phyloP scores from a whole-genome alignment of 1,140 invertebrate genomes.

The Luehdorfia chinensis region DNA sequence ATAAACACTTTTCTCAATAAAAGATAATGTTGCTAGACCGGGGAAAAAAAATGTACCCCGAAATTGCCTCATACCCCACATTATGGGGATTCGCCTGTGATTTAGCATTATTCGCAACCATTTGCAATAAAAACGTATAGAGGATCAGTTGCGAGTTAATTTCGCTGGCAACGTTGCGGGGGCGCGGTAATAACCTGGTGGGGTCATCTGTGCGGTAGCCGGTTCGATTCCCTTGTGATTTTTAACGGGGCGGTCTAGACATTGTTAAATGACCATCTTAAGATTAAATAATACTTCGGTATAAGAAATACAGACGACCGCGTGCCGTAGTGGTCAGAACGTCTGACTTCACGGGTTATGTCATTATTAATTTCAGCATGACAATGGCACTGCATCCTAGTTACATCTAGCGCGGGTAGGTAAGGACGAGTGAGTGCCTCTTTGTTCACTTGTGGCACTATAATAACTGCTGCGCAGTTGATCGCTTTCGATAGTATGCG shows the following conservation, averaged over 20 bases:
- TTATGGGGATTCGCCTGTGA: slow-evolving; percentile 44
- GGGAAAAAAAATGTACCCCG: slow-evolving; percentile 28
- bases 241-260: background rate
- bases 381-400: no score
- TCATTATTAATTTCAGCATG: no score
- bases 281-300: no score
- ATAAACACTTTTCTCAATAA: slow-evolving; percentile 66
- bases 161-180: slow-evolving; percentile 26
- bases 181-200: slow-evolving; percentile 23
- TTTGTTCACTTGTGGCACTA: no score
- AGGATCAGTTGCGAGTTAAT: slow-evolving; percentile 44
- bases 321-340: no score
- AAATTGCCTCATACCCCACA: slow-evolving; percentile 25
- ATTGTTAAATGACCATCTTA: slow-evolving; percentile 15
- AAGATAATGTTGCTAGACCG: slow-evolving; percentile 52
- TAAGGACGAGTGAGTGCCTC: no score
- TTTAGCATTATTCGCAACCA: slow-evolving; percentile 54
- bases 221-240: slow-evolving; percentile 9
- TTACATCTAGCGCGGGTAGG: no score
- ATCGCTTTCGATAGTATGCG: no score
- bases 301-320: no score
- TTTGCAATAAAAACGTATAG: slow-evolving; percentile 57
- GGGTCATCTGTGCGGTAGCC: slow-evolving; percentile 25
- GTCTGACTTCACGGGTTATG: no score
- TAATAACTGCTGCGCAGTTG: no score